A percentile compares a stretch with the other conserved stretches of the same genome.
These are phyloP conservation scores for Oceanodroma tethys DNA, from an alignment of 2,113 vertebrate genomes.

Conservation along the genomic window DNA sequence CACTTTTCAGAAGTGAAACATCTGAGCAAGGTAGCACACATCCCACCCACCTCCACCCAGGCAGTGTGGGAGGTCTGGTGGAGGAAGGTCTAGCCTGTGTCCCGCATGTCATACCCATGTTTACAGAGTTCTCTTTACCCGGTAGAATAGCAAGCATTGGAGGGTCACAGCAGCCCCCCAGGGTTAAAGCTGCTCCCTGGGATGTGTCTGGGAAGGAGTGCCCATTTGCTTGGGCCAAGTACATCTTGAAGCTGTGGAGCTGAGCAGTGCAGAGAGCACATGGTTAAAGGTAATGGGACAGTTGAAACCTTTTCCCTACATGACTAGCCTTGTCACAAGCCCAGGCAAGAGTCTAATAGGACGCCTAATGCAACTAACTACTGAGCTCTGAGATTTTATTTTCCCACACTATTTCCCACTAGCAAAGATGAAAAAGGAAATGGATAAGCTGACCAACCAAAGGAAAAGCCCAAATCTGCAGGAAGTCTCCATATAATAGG, in stretches of 20 bases:
- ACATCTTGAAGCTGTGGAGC: neutral
- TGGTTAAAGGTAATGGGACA: neutral
- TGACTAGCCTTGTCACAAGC: neutral
- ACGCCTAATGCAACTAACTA: neutral
- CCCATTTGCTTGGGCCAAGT: fast-evolving
- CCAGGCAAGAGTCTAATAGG: neutral
- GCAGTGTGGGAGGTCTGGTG: fast-evolving
- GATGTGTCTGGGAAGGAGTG: neutral
- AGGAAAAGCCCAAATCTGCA: neutral
- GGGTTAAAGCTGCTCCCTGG: neutral
- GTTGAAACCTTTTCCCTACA: neutral
- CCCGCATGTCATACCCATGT: fast-evolving
- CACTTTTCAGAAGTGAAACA: neutral
- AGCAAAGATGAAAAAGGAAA: neutral
- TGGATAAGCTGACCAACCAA: neutral
- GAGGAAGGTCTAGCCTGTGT: neutral
- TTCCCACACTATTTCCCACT: neutral
- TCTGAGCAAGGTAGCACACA: neutral
- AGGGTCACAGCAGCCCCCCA: too few species aligned
- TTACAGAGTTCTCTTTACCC: neutral
- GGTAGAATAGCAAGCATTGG: neutral
- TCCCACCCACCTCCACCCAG: fast-evolving
- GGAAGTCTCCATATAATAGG: neutral
- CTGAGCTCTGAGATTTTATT: neutral
- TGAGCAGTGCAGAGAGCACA: neutral